Percentiles rank a stretch among this genome's conserved stretches.
Evolutionary conservation across 2,797 vertebrate species (phyloP).

Genomic region (Acanthopagrus latus): DNA sequence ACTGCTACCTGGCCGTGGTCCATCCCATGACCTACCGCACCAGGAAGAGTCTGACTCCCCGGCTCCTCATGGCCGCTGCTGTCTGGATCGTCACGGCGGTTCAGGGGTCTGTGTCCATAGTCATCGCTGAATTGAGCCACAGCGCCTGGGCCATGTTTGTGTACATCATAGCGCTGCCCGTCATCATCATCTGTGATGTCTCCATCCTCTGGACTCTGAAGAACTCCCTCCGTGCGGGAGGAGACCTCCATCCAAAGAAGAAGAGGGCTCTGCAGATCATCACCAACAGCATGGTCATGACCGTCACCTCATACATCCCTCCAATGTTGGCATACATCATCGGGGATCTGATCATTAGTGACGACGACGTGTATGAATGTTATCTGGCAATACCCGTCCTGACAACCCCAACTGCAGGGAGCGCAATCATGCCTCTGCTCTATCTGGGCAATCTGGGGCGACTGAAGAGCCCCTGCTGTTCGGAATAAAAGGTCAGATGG

Average conservation of each 20-base stretch:
- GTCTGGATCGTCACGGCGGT: conserved; percentile 34
- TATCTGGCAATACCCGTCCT: conserved; percentile 38
- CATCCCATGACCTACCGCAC: conserved; percentile 63
- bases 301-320: conserved; percentile 61
- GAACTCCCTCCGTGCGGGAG: conserved; percentile 36
- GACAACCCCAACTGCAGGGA: conserved; percentile 42
- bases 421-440: conserved; percentile 60
- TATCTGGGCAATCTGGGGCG: conserved; percentile 52
- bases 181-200: conserved; percentile 65
- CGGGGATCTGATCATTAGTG: conserved; percentile 19
- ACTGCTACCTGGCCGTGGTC: conserved; percentile 74
- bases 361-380: conserved; percentile 42
- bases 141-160: conserved; percentile 42
- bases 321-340: conserved; percentile 49
- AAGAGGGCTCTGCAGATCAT: conserved; percentile 71
- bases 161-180: conserved; percentile 48
- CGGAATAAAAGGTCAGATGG: not conserved
- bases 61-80: conserved; percentile 12
- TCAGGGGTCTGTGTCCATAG: conserved; percentile 14
- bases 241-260: conserved; percentile 68
- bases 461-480: conserved; percentile 14
- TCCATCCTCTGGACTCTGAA: conserved; percentile 59
- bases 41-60: conserved; percentile 44
- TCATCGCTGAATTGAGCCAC: conserved; percentile 38
- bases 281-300: conserved; percentile 70